Evolutionary conservation across 2,797 vertebrate species (phyloP), one percentile per base, ranked within the genome.

Genomic region (Lindbergichthys nudifrons): DNA sequence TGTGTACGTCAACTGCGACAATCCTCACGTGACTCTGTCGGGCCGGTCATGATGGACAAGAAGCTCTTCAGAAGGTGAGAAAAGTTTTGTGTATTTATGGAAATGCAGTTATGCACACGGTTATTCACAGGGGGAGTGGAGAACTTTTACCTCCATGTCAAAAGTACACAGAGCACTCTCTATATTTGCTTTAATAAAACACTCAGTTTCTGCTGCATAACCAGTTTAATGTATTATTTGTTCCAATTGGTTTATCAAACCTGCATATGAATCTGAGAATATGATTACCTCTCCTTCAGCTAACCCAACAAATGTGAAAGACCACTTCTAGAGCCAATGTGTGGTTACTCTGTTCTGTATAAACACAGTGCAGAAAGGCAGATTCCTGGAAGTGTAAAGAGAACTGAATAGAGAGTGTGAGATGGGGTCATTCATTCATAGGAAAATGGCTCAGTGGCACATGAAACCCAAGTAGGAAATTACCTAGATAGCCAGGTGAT

Each of bases 51-150:
- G 89, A 95, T 98, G 93, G 95, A 97, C 90, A 93, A 95, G 83
- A 90, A 94, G 41, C 93, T 97, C 75, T 98, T 98, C 85, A 94
- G 87, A 87, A 96, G 94, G 96, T 98, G 91, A 76, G 73, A 62
- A 80, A 68, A 58, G 26, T 23, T 61, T 61, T 48, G 47, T 65
- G 70, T 73, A 70, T 83, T 76, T 73, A 54, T 56, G 45, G 46
- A 9, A 32, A 60, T 42, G 61, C 5, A 0, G 26, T 70, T 46
- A 52, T 39, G 43, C 43, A 26, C 54, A 41, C 4, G 43, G 39
- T 63, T 50, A 30, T 39, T 60, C 12, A 41, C 30, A 60, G 14
- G 47, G 7, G 8, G 14, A 52, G 6, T 42, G 6, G 50, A 59
- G 15, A 63, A 36, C 66, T 39, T 52, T 47, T 39, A 36, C 15